phyloP scores from a whole-genome alignment of 1,140 invertebrate genomes.

The Meloidogyne hapla region DNA sequence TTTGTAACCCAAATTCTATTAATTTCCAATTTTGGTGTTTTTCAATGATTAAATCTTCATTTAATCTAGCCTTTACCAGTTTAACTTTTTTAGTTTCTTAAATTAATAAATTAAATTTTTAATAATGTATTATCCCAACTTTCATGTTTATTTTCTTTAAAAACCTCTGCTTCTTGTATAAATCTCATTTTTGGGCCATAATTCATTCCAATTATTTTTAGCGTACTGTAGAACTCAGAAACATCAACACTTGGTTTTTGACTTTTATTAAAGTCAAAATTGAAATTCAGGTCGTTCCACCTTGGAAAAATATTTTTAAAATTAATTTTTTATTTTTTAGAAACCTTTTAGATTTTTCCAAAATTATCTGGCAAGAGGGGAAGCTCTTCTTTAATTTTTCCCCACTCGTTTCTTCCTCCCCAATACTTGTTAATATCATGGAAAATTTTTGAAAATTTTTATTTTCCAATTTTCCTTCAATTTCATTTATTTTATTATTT shows the following conservation, averaged over 20 bases:
- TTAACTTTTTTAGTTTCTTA: not conserved
- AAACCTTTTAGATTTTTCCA: not conserved
- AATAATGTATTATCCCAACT: not conserved
- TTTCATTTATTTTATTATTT: not conserved
- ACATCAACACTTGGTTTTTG: not conserved
- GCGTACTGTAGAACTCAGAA: not conserved
- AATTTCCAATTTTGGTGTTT: not conserved
- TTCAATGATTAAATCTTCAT: not conserved
- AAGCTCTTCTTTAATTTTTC: not conserved
- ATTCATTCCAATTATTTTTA: not conserved
- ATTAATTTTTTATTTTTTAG: not conserved
- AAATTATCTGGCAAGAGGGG: not conserved
- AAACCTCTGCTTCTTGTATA: not conserved
- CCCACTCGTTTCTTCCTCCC: not conserved
- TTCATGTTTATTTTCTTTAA: not conserved
- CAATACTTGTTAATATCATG: not conserved
- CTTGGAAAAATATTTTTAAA: not conserved
- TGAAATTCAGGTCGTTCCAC: not conserved
- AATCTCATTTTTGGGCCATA: not conserved
- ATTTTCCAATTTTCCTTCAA: no score
- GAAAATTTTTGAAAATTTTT: not conserved
- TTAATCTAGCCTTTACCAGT: not conserved
- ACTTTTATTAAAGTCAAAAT: no score
- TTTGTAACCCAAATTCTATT: constrained; percentile 9
- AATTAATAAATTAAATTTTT: not conserved